phyloP scores from a whole-genome alignment of 2,888 invertebrate species.

The Cantharis flavilabris region DNA sequence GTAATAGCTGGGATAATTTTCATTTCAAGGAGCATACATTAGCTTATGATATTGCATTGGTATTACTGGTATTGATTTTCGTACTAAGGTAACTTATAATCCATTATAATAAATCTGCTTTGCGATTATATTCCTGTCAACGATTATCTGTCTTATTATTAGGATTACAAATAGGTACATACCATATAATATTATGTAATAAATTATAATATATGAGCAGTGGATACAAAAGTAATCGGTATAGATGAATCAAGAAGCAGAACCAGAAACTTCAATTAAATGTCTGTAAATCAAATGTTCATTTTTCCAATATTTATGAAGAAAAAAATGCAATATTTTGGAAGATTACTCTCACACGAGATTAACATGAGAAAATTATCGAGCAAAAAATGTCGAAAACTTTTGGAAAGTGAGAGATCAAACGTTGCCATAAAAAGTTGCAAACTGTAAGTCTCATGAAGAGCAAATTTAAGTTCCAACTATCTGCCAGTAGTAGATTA shows the following conservation, averaged over 20 bases:
- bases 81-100: not conserved
- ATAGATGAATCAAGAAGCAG: too few species aligned
- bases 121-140: not conserved
- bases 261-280: too few species aligned
- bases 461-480: not conserved
- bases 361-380: not conserved
- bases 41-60: not conserved
- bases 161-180: not conserved
- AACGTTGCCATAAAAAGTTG: not conserved
- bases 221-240: too few species aligned
- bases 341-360: not conserved
- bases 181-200: too few species aligned
- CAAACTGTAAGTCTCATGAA: not conserved
- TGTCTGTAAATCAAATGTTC: not conserved
- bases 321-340: not conserved
- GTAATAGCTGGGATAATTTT: not conserved
- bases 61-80: not conserved
- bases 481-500: not conserved
- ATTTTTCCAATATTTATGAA: not conserved
- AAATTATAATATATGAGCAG: too few species aligned
- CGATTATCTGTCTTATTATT: not conserved
- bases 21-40: not conserved
- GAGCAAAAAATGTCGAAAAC: not conserved
- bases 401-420: not conserved
- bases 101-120: not conserved